phyloP scores from a whole-genome alignment of 1,140 invertebrate species.

The Odontomachus brunneus region DNA sequence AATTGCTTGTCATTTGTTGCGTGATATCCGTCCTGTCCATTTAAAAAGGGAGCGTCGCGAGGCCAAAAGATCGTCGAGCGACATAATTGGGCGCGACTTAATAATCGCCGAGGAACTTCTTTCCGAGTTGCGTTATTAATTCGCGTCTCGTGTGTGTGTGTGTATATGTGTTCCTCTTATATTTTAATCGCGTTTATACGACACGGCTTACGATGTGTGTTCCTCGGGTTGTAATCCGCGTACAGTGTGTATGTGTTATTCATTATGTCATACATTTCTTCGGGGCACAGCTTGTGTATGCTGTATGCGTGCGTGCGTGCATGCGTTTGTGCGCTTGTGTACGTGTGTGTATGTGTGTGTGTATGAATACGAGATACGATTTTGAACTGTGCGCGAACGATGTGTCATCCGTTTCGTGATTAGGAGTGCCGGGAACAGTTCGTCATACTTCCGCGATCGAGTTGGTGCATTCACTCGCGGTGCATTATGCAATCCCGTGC shows the following conservation, averaged over 20 bases:
- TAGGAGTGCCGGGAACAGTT: constrained; percentile 32
- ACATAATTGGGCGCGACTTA: not conserved
- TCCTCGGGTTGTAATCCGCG: not conserved
- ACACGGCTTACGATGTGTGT: not conserved
- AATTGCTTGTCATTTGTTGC: not conserved
- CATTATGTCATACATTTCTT: not conserved
- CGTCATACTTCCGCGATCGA: constrained; percentile 60
- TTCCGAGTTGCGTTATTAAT: not conserved
- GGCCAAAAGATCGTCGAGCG: not conserved
- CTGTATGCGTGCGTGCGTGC: no score
- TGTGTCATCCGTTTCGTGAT: constrained; percentile 55
- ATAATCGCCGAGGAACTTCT: not conserved
- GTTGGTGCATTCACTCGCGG: constrained; percentile 27
- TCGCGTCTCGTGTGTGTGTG: no score
- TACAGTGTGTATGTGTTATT: not conserved
- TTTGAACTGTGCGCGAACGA: not conserved
- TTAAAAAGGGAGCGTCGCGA: not conserved
- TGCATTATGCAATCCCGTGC: constrained; percentile 37
- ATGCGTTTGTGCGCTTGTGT: no score
- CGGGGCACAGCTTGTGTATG: not conserved
- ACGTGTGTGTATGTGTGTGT: no score
- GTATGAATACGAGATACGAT: not conserved
- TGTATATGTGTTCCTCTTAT: not conserved
- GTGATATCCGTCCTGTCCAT: not conserved
- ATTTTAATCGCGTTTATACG: not conserved